Evolutionary conservation across 92 coral and sea anemone species (phyloP), one percentile per base, ranked within the genome.

Genomic region (Pocillopora meandrina): DNA sequence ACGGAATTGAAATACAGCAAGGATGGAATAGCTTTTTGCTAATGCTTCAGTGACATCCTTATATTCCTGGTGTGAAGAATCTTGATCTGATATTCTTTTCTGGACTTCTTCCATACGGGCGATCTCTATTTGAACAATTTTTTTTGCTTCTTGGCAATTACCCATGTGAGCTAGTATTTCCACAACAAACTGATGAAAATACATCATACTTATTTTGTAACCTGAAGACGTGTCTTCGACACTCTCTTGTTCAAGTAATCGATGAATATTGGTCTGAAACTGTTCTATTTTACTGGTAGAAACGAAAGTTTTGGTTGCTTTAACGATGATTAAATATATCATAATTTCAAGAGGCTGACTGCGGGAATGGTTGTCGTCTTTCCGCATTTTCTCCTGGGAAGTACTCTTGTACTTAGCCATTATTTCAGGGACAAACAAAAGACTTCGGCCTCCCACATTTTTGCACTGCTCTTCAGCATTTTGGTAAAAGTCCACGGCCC

Each of bases 21-120:
- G 78, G 78, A 55, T n/a, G 78, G 63, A 56, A 63, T 74, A 74
- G 78, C 64, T 21, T 74, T 23, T 74, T 0, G 78, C 47, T 56
- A 74, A 74, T 14, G 20, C 64, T 20, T 74, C 78, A 33, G 20
- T 49, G 16, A 1, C 77, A 2, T 55, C 61, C 19, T 9, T 34
- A 55, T 20, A 49, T 10, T 72, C 77, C 20, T 55, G 16, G 12
- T 20, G 15, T 7, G 31, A 21, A n/a, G 63, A 74, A 74, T 33
- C 76, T 19, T 21, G 5, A 20, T 42, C 33, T 72, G 47, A 5
- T 10, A 2, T 26, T 13, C 26, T 36, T 18, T 21, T 74, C 23
- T n/a, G 36, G 19, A 5, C n/a, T 1, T 5, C 26, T 74, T 20
- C 20, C 64, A 12, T 61, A 56, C 11, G 17, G 2, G 0, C 9